A percentile compares a stretch with the other conserved stretches of the same genome.
Evolutionary conservation across 2,888 invertebrate species (phyloP).

Genomic region (Luperina testacea): DNA sequence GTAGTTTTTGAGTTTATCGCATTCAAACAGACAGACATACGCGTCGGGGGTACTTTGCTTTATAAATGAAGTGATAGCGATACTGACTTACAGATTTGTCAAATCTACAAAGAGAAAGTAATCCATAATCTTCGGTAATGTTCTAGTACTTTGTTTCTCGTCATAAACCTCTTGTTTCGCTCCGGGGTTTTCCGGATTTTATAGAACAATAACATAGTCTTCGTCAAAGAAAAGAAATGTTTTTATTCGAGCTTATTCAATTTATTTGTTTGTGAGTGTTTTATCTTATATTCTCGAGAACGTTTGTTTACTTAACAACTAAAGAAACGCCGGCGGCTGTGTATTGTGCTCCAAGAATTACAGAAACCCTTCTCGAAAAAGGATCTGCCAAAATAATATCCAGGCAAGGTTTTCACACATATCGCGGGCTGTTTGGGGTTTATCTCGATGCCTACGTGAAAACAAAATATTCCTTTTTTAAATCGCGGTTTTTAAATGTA

Average conservation of each 20-base stretch:
- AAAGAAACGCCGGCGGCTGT: background rate
- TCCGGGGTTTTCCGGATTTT: conserved; percentile 28
- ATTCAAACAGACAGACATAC: background rate
- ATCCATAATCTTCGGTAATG: conserved; percentile 23
- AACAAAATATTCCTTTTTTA: background rate
- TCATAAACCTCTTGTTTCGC: conserved; percentile 44
- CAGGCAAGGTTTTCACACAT: background rate
- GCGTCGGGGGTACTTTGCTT: background rate
- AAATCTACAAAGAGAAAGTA: background rate
- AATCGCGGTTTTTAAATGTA: no score
- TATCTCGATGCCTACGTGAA: background rate
- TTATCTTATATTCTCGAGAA: conserved; percentile 12
- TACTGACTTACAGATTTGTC: background rate
- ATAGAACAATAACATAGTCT: conserved; percentile 45
- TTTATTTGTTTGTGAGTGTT: conserved; percentile 35
- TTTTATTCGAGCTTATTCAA: conserved; percentile 32
- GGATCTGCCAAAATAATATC: conserved; percentile 5
- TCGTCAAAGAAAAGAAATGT: conserved; percentile 13
- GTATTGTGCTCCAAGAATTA: conserved; percentile 2
- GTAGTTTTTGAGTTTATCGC: background rate
- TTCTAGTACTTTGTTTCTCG: conserved; percentile 32
- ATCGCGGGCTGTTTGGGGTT: background rate
- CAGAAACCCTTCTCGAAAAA: conserved; percentile 17
- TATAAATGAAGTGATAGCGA: background rate
- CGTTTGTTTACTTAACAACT: conserved; percentile 24